Evolutionary conservation across 2,888 invertebrate genomes (phyloP).

Genomic region (Camponotus fellah): DNA sequence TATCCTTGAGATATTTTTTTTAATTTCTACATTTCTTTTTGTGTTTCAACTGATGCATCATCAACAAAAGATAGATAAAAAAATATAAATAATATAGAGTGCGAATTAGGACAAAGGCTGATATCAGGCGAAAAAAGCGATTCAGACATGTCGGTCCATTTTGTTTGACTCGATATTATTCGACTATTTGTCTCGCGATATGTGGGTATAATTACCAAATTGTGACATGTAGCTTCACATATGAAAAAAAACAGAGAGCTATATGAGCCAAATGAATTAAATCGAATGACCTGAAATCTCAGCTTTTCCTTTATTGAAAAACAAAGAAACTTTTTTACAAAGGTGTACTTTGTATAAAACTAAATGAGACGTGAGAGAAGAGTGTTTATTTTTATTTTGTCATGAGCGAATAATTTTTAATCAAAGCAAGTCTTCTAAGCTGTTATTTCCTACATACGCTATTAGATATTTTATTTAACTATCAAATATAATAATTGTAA

Average conservation of each 20-base stretch:
- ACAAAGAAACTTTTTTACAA: background rate
- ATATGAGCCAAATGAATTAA: no score
- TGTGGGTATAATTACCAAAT: no score
- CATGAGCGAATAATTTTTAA: background rate
- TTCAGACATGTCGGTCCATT: no score
- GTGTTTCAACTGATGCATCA: background rate
- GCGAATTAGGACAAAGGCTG: no score
- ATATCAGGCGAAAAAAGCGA: no score
- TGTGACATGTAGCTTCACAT: no score
- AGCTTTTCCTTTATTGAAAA: background rate
- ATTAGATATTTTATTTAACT: background rate
- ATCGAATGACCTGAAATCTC: background rate
- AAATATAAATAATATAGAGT: no score
- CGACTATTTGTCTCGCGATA: no score
- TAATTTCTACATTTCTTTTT: background rate
- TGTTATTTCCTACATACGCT: background rate
- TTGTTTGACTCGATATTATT: no score
- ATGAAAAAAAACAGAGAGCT: no score
- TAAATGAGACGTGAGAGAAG: background rate
- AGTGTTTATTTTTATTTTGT: background rate
- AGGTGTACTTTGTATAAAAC: background rate
- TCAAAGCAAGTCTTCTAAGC: background rate
- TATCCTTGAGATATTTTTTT: background rate
- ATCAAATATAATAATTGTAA: no score
- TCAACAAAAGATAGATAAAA: no score